A percentile compares a stretch with the other conserved stretches of the same genome.
phyloP scores from a whole-genome alignment of 2,888 invertebrate species.

The Xestoiulus laeticollis region DNA sequence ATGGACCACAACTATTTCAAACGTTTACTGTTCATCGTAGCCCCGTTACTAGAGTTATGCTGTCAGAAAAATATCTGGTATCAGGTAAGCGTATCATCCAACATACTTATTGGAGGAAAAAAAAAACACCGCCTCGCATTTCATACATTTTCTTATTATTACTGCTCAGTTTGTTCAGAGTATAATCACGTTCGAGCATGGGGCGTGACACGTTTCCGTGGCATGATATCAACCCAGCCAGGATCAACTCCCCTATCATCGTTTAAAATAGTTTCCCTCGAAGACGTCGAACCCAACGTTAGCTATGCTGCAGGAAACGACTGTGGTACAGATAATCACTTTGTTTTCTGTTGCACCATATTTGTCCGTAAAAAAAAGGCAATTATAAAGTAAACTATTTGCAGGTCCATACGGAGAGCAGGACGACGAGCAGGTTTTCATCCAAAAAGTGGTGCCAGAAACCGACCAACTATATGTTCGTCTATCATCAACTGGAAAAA shows the following conservation, averaged over 20 bases:
- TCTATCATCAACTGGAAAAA: slow-evolving; percentile 92
- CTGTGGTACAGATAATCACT: slow-evolving; percentile 68
- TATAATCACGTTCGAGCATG: slow-evolving; percentile 98
- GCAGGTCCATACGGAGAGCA: slow-evolving; percentile 95
- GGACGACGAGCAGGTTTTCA: slow-evolving; percentile 97
- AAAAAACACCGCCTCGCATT: neutral
- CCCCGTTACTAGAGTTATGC: slow-evolving; percentile 91
- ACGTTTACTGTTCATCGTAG: slow-evolving; percentile 97
- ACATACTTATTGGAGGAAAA: too few species aligned
- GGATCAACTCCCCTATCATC: slow-evolving; percentile 97
- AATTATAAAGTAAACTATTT: neutral
- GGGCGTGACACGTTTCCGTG: slow-evolving; percentile 95
- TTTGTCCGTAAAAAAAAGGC: neutral
- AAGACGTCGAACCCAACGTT: slow-evolving; percentile 68
- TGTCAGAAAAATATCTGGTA: slow-evolving; percentile 94
- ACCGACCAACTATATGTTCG: slow-evolving; percentile 94
- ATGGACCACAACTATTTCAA: slow-evolving; percentile 97
- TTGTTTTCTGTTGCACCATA: neutral
- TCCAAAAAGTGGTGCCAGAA: slow-evolving; percentile 97
- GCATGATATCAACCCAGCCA: slow-evolving; percentile 99
- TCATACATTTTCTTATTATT: neutral
- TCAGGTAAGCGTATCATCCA: too few species aligned
- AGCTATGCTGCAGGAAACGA: slow-evolving; percentile 71
- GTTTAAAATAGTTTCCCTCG: slow-evolving; percentile 92
- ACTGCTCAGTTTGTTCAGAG: slow-evolving; percentile 78